Evolutionary conservation across 2,113 vertebrate species (phyloP).

Genomic region (Sitta europaea): DNA sequence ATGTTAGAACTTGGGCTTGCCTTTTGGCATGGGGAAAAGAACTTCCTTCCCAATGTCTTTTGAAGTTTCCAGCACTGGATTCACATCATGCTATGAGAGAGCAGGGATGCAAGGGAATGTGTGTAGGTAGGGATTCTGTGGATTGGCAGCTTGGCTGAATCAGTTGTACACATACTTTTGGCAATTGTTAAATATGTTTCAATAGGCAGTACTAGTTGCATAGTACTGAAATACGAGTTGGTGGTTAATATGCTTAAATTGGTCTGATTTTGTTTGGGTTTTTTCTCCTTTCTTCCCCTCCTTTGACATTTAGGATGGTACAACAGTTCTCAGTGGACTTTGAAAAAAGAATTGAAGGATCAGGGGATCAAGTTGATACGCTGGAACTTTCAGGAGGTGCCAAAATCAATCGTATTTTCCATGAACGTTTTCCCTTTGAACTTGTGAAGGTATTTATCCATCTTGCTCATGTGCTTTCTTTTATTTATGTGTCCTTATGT

Average conservation of each 20-base stretch:
- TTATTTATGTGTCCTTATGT: not conserved
- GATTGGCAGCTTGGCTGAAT: not conserved
- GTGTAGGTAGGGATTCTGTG: not conserved
- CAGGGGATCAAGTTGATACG: constrained; percentile 79
- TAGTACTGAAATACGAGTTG: not conserved
- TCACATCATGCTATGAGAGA: not conserved
- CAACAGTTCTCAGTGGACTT: constrained; percentile 82
- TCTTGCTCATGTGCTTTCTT: not conserved
- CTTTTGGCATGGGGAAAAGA: not conserved
- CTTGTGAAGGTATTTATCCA: constrained; percentile 75
- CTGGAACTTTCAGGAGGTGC: constrained; percentile 80
- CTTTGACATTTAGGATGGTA: constrained; percentile 70
- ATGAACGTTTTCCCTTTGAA: constrained; percentile 82
- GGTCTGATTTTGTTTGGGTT: not conserved
- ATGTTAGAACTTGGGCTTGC: not conserved
- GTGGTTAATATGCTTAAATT: not conserved
- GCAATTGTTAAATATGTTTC: not conserved
- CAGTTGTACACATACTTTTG: not conserved
- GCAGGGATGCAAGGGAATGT: not conserved
- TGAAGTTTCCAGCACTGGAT: not conserved
- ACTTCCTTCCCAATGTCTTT: not conserved
- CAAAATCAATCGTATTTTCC: constrained; percentile 82
- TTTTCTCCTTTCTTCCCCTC: not conserved
- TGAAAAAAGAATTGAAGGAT: constrained; percentile 81
- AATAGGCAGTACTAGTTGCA: not conserved